Evolutionary conservation across 2,113 vertebrate genomes (phyloP), one percentile per base, ranked within the genome.

Genomic region (Sturnus vulgaris): DNA sequence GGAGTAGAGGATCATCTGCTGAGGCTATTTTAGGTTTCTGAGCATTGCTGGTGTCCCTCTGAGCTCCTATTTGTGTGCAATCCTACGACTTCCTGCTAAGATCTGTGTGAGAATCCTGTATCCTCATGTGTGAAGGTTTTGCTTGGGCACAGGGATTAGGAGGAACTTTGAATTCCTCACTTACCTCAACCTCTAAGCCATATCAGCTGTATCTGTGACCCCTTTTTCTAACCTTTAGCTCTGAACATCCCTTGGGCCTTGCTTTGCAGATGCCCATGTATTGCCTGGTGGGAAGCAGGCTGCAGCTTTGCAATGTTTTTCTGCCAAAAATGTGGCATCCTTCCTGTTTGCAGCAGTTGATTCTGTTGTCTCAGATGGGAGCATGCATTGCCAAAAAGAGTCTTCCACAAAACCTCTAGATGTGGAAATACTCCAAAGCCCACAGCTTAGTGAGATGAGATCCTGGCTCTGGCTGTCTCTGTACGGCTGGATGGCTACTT

Each of bases 1-100:
- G 95, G 82, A 88, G 73, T 24, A 87, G 57, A 76, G 12, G 46
- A 95, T 95, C 94, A 87, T 88, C 82, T 95, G 80, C 88, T 94
- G 68, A n/a, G 39, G 71, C 90, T 97, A 96, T 94, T 95, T 94
- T 96, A 88, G 92, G 71, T 61, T 82, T 93, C 71, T 1, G 1
- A 83, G 61, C 3, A 1, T 53, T 88, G 79, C 37, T 0, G 1
- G 24, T 95, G 75, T 73, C 50, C 68, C 50, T 95, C 68, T 73
- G 42, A 86, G 50, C 42, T 60, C 86, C 60, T 83, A 5, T 73
- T 86, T 77, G 59, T 88, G 64, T 88, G 35, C 9, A 6, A 55
- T 88, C 35, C 52, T 55, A 71, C 2, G 2, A 23, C 80, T 83
- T 71, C 60, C 68, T 65, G 80, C n/a, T 78, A 88, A 86, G 91